Conservation (phyloP, 2,113 vertebrate species). For the Muntiacus muntjak region DNA sequence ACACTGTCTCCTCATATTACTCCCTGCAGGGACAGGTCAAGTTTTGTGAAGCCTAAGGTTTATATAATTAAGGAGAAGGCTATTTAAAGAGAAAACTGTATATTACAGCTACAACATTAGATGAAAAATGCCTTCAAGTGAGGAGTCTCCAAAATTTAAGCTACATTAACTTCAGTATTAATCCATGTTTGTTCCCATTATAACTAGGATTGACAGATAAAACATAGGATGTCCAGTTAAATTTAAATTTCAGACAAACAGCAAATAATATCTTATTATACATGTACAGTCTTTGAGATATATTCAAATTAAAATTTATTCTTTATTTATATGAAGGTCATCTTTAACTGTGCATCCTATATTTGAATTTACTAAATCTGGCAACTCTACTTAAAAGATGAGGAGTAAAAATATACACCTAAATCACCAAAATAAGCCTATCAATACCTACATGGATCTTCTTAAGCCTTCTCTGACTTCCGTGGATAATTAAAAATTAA, state of each 20-base stretch:
- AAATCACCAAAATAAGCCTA: not conserved
- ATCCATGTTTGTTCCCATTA: not conserved
- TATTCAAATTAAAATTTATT: not conserved
- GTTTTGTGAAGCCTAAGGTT: not conserved
- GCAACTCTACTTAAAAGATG: not conserved
- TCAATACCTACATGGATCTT: not conserved
- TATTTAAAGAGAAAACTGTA: not conserved
- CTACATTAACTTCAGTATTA: not conserved
- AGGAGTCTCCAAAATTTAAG: not conserved
- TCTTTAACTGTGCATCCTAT: not conserved
- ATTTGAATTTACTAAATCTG: not conserved
- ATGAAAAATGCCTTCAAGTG: not conserved
- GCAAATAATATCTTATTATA: not conserved
- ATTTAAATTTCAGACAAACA: conserved; percentile 18
- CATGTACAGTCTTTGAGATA: not conserved
- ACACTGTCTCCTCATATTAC: not conserved
- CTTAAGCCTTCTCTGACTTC: not conserved
- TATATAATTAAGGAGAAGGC: not conserved
- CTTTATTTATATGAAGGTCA: not conserved
- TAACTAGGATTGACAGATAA: not conserved
- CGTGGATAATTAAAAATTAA: conserved; percentile 8
- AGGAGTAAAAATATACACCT: not conserved
- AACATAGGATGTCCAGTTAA: not conserved
- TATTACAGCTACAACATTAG: not conserved
- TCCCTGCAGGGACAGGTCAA: not conserved